These are phyloP conservation scores for Rhadina sibilatrix DNA, from an alignment of 2,113 vertebrate species.

Conservation along the genomic window DNA sequence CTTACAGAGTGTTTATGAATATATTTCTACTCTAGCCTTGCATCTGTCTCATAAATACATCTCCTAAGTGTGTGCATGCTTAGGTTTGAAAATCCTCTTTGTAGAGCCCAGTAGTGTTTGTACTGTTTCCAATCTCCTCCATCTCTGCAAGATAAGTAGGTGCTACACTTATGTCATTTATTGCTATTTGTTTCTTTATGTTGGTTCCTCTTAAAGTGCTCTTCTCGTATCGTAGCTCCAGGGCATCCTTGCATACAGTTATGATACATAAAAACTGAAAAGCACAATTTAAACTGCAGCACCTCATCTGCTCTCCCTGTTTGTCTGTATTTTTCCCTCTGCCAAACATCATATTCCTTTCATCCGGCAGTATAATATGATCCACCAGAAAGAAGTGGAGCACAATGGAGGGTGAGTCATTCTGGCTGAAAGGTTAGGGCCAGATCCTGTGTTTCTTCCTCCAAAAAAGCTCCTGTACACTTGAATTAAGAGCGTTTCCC, in stretches of 20 bases:
- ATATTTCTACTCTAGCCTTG: not conserved
- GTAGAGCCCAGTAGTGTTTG: conserved; percentile 38
- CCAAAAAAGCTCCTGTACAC: not conserved
- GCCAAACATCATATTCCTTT: conserved; percentile 37
- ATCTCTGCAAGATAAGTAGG: conserved; percentile 61
- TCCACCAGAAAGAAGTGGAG: conserved; percentile 32
- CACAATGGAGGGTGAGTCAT: conserved; percentile 49
- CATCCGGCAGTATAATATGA: conserved; percentile 24
- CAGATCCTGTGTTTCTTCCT: not conserved
- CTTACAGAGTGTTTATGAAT: not conserved
- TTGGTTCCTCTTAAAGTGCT: conserved; percentile 62
- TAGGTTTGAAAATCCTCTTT: conserved; percentile 40
- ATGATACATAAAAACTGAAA: conserved; percentile 49
- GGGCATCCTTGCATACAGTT: conserved; percentile 63
- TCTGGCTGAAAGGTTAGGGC: conserved; percentile 25
- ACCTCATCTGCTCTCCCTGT: conserved; percentile 49
- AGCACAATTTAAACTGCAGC: conserved; percentile 46
- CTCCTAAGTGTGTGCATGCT: conserved; percentile 14
- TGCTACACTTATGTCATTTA: conserved; percentile 61
- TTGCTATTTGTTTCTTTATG: conserved; percentile 70
- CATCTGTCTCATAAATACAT: conserved; percentile 45
- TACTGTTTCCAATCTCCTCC: conserved; percentile 52
- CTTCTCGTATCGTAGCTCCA: conserved; percentile 52
- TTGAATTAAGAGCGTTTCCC: not conserved
- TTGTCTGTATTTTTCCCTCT: conserved; percentile 55